A percentile compares a stretch with the other conserved stretches of the same genome.
Evolutionary conservation across 2,113 vertebrate genomes (phyloP).

Genomic region (Perognathus longimembris): DNA sequence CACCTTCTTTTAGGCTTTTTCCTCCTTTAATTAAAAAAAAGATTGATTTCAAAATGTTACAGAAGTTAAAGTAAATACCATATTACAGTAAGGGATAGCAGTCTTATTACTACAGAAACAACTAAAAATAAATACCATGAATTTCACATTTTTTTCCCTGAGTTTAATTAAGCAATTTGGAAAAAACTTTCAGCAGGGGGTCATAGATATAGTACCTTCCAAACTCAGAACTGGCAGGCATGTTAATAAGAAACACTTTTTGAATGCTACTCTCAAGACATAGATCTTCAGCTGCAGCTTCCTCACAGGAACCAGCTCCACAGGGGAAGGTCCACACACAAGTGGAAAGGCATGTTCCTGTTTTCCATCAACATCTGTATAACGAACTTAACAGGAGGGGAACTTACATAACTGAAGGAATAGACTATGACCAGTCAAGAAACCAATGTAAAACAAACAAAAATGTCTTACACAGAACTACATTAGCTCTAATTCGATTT

Average conservation of each 20-base stretch:
- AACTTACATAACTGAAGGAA: not conserved
- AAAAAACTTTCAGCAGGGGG: not conserved
- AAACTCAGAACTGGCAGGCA: constrained; percentile 3
- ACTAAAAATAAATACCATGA: not conserved
- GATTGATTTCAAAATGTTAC: constrained; percentile 13
- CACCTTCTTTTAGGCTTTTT: not conserved
- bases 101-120: constrained; percentile 12
- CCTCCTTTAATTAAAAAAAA: not conserved
- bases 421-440: not conserved
- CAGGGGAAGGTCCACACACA: not conserved
- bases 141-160: not conserved
- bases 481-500: not conserved
- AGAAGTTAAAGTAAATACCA: constrained; percentile 30
- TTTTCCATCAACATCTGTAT: not conserved
- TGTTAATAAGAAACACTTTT: constrained; percentile 57
- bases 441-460: not conserved
- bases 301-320: not conserved
- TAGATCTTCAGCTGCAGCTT: not conserved
- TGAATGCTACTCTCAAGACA: constrained; percentile 22
- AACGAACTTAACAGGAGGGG: not conserved
- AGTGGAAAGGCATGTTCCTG: not conserved
- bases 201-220: not conserved
- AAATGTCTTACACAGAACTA: not conserved
- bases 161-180: not conserved
- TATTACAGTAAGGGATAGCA: not conserved